These are phyloP conservation scores for Cotesia typhae DNA, from an alignment of 1,140 invertebrate species.

Conservation along the genomic window DNA sequence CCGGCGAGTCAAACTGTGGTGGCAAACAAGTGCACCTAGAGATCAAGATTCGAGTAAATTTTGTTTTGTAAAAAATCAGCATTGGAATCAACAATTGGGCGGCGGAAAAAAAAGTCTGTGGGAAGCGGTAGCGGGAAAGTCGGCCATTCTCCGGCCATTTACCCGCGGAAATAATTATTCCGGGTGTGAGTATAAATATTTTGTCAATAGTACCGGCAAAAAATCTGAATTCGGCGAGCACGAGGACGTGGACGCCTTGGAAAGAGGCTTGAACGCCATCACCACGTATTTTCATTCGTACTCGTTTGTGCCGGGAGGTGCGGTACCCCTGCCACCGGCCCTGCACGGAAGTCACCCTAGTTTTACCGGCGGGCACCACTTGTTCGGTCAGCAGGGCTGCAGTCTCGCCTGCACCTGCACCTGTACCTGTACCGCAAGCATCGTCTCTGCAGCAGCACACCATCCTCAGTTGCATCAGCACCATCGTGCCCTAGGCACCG, in stretches of 20 bases:
- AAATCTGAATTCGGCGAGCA: constrained; percentile 1
- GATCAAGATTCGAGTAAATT: constrained; percentile 33
- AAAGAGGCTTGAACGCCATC: constrained; percentile 55
- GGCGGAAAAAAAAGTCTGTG: not conserved
- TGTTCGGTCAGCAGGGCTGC: constrained; percentile 57
- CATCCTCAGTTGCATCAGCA: constrained; percentile 53
- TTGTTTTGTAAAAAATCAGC: not conserved
- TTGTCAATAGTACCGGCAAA: not conserved
- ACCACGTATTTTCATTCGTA: constrained; percentile 68
- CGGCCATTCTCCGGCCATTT: constrained; percentile 31
- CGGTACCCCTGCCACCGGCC: constrained; percentile 58
- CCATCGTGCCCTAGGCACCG: constrained; percentile 49
- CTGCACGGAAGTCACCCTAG: constrained; percentile 51
- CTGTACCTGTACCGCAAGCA: constrained; percentile 55
- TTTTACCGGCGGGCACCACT: constrained; percentile 52
- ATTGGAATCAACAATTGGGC: no score
- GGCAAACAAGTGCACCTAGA: constrained; percentile 44
- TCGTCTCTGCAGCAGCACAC: constrained; percentile 52
- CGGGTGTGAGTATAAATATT: constrained; percentile 22
- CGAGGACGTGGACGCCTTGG: constrained; percentile 47
- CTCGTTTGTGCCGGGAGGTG: constrained; percentile 64
- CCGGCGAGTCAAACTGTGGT: constrained; percentile 52
- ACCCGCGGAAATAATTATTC: constrained; percentile 22
- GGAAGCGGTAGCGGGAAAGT: constrained; percentile 18
- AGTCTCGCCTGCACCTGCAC: constrained; percentile 59